Evolutionary conservation across 2,797 vertebrate species (phyloP).

Genomic region (Falco rusticolus): DNA sequence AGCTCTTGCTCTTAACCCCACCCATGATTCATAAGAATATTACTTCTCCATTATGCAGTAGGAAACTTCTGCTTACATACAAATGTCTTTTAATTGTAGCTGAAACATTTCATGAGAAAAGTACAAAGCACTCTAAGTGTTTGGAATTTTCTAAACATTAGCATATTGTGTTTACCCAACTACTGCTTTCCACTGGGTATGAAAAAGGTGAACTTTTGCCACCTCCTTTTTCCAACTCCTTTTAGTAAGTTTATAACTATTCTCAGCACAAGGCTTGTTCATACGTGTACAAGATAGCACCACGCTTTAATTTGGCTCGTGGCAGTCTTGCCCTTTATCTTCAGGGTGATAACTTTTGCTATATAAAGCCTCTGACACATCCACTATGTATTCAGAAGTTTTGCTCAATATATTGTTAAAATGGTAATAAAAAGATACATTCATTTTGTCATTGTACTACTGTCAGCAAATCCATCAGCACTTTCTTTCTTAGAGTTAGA

Average conservation of each 20-base stretch:
- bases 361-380: background rate
- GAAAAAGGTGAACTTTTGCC: background rate
- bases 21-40: background rate
- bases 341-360: background rate
- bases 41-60: background rate
- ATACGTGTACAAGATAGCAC: background rate
- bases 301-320: background rate
- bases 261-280: background rate
- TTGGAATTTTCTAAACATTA: background rate
- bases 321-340: background rate
- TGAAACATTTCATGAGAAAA: background rate
- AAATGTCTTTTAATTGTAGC: background rate
- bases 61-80: background rate
- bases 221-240: background rate
- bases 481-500: slow-evolving; percentile 5
- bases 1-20: background rate
- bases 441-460: slow-evolving; percentile 26
- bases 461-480: slow-evolving; percentile 30
- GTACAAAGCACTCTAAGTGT: background rate
- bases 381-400: slow-evolving; percentile 1
- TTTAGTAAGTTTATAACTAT: background rate
- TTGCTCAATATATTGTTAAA: slow-evolving; percentile 48
- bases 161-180: background rate
- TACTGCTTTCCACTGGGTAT: background rate
- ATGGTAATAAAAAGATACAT: slow-evolving; percentile 44